Conservation (phyloP, 2,888 invertebrate species). For the Eristalinus aeneus region DNA sequence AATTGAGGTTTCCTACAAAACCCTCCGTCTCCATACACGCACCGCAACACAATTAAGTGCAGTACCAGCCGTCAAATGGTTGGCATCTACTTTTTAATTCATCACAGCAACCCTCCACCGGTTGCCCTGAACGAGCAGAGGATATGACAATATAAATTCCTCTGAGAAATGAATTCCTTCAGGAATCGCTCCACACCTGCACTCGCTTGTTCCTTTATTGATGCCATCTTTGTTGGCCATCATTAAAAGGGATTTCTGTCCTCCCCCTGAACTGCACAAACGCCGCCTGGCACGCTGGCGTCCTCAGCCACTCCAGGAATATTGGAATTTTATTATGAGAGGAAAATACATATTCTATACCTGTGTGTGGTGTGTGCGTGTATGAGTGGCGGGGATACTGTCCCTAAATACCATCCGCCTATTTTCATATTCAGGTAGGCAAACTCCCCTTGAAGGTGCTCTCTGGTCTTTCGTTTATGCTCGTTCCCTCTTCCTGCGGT, state of each 20-base stretch:
- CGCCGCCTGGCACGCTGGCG: conserved; percentile 18
- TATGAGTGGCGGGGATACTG: background rate
- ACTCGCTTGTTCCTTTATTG: background rate
- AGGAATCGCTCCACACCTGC: background rate
- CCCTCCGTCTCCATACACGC: background rate
- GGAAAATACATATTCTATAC: background rate
- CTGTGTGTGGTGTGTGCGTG: background rate
- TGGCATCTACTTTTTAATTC: background rate
- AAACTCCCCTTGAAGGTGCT: conserved; percentile 47
- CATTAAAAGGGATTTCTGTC: conserved; percentile 25
- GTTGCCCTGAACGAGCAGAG: background rate
- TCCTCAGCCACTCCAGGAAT: conserved; percentile 1
- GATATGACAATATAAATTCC: conserved; percentile 28
- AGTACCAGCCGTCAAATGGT: background rate
- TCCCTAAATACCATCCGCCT: conserved; percentile 26
- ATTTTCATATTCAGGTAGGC: conserved; percentile 37
- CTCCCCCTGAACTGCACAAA: conserved; percentile 8
- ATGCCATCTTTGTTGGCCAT: background rate
- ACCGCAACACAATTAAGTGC: background rate
- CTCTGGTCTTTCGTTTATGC: background rate
- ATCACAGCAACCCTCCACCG: background rate
- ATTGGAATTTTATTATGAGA: conserved; percentile 44
- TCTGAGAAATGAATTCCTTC: conserved; percentile 10
- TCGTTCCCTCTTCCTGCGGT: background rate
- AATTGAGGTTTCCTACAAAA: background rate